Percentiles rank a stretch among this genome's conserved stretches.
These are phyloP conservation scores for Enteromius afrohamiltoni DNA, from an alignment of 2,797 vertebrate species.

Conservation along the genomic window DNA sequence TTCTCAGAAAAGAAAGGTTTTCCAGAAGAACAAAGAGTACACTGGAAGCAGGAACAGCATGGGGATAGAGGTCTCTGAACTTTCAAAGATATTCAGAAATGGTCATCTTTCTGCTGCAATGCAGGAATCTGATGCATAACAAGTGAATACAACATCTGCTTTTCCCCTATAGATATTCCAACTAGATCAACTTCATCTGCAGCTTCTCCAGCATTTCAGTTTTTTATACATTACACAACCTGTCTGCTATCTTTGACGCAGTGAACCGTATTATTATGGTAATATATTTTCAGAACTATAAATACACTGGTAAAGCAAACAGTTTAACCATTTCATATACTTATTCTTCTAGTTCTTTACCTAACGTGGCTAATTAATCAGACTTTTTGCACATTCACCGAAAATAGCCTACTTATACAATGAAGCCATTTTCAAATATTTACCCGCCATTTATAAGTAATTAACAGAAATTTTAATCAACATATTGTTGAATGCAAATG, in stretches of 20 bases:
- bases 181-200: not conserved
- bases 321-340: not conserved
- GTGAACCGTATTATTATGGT: not conserved
- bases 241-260: not conserved
- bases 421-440: not conserved
- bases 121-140: not conserved
- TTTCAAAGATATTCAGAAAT: conserved; percentile 10
- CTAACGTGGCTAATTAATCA: no score
- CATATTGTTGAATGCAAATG: conserved; percentile 9
- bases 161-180: not conserved
- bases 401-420: not conserved
- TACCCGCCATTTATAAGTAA: not conserved
- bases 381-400: not conserved
- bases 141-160: not conserved
- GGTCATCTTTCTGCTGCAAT: not conserved
- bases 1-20: not conserved
- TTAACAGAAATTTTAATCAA: not conserved
- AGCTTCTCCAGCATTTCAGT: not conserved
- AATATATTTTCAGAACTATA: not conserved
- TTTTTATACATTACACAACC: not conserved
- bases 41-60: not conserved
- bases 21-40: not conserved
- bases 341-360: not conserved
- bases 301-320: not conserved
- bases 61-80: not conserved